A percentile compares a stretch with the other conserved stretches of the same genome.
Conservation (phyloP, 1,140 invertebrate genomes). For the Drosophila tani region DNA sequence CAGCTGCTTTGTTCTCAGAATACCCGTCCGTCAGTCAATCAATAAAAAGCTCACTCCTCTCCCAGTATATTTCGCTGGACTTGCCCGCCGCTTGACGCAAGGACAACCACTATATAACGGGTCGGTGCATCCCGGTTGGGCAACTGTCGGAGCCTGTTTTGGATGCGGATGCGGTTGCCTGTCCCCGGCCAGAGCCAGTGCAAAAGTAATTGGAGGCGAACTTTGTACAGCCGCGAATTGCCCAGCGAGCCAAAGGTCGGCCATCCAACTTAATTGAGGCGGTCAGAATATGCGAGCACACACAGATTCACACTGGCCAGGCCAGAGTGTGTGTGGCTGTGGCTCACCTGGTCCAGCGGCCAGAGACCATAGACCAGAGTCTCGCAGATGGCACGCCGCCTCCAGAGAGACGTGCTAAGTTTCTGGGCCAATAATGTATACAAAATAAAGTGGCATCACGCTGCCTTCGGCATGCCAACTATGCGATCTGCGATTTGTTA, state of each 20-base stretch:
- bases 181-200: conserved; percentile 2
- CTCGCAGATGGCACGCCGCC: conserved; percentile 36
- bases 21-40: conserved; percentile 16
- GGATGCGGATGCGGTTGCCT: neutral
- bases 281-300: conserved; percentile 21
- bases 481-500: conserved; percentile 20
- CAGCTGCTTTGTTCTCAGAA: conserved; percentile 54
- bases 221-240: conserved; percentile 37
- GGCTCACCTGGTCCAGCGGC: conserved; percentile 21
- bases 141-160: conserved; percentile 20
- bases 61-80: neutral
- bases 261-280: conserved; percentile 40
- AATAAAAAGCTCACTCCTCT: conserved; percentile 30
- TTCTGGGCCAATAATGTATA: conserved; percentile 27
- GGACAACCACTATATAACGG: conserved; percentile 29
- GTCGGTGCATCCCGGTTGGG: conserved; percentile 17
- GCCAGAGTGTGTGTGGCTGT: too few relatives aligned
- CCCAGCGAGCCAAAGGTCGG: conserved; percentile 37
- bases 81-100: conserved; percentile 1
- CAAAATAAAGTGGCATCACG: conserved; percentile 26
- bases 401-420: conserved; percentile 42
- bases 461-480: conserved; percentile 22
- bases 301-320: neutral
- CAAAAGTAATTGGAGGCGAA: conserved; percentile 44
- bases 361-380: conserved; percentile 22